These are phyloP conservation scores for Manacus vitellinus DNA, from an alignment of 2,113 vertebrate species.

Conservation along the genomic window DNA sequence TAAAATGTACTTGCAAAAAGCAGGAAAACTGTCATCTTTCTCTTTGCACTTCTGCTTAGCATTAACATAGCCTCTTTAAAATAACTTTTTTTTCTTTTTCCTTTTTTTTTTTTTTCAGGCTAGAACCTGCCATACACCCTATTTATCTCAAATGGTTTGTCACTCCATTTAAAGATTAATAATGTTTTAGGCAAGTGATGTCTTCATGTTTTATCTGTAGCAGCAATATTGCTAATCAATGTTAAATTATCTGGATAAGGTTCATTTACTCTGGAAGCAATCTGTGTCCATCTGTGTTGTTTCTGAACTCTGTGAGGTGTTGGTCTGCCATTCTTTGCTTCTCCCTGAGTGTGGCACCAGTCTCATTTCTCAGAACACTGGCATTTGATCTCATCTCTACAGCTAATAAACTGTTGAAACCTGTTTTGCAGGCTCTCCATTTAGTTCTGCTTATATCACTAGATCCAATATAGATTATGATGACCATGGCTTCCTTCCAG, in stretches of 20 bases:
- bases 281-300: neutral
- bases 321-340: constrained; percentile 29
- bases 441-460: constrained; percentile 45
- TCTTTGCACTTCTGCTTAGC: neutral
- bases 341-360: constrained; percentile 39
- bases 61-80: neutral
- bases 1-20: neutral
- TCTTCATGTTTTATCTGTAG: neutral
- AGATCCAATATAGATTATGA: constrained; percentile 41
- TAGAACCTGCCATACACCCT: neutral
- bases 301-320: neutral
- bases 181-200: neutral
- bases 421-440: constrained; percentile 1
- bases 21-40: neutral
- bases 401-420: neutral
- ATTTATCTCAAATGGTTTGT: neutral
- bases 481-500: constrained; percentile 48
- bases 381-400: neutral
- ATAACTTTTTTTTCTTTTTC: neutral
- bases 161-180: neutral
- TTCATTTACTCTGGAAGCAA: neutral
- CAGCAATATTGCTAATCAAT: neutral
- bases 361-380: neutral
- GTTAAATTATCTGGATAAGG: neutral
- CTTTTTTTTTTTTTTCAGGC: neutral